Conservation (phyloP, 2,888 invertebrate species). For the Alentia gelatinosa region DNA sequence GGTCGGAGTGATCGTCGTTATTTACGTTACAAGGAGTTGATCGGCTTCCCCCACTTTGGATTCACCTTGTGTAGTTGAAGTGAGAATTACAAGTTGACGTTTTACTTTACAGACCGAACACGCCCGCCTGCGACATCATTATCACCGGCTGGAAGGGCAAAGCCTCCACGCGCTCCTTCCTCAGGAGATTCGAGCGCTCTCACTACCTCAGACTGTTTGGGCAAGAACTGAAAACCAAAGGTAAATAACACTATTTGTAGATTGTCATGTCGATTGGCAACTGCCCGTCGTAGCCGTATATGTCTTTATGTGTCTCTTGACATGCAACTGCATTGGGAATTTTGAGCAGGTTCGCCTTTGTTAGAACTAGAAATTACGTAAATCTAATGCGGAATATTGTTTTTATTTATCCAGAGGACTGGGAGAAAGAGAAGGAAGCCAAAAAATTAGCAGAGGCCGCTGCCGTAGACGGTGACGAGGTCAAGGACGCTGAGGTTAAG, state of each 20-base stretch:
- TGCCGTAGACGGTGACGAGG: neutral
- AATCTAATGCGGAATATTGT: no score
- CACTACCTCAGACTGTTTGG: slow-evolving; percentile 93
- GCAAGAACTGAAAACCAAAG: slow-evolving; percentile 84
- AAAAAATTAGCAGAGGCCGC: neutral
- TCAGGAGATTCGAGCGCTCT: slow-evolving; percentile 90
- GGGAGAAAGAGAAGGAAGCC: slow-evolving; percentile 16
- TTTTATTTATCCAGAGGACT: neutral
- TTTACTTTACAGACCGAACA: slow-evolving; percentile 78
- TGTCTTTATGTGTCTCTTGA: no score
- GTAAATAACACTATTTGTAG: slow-evolving; percentile 67
- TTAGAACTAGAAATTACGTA: no score
- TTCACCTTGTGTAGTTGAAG: no score
- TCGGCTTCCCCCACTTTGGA: no score
- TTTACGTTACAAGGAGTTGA: no score
- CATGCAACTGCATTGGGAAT: no score
- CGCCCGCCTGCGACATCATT: slow-evolving; percentile 70
- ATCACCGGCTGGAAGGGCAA: slow-evolving; percentile 92
- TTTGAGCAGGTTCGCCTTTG: no score
- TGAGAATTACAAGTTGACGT: no score
- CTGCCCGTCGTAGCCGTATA: neutral
- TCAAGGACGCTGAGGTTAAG: neutral
- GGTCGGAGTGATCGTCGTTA: no score
- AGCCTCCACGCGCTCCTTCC: slow-evolving; percentile 92
- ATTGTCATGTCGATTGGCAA: neutral